These are phyloP conservation scores for Dinothrombium tinctorium DNA, from an alignment of 1,140 invertebrate species.

Conservation along the genomic window DNA sequence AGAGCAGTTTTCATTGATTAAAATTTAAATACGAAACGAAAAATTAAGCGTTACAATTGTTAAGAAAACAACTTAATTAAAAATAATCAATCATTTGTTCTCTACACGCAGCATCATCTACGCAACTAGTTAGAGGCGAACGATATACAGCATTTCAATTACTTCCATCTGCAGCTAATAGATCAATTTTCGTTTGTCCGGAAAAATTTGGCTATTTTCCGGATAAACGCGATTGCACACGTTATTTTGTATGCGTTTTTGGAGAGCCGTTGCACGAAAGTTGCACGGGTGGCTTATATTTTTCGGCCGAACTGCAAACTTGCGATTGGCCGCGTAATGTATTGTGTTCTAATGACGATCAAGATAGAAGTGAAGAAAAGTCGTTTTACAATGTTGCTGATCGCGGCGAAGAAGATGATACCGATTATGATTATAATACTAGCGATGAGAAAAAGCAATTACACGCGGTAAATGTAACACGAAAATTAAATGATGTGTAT, in stretches of 20 bases:
- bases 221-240: slow-evolving; percentile 64
- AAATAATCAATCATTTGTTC: no score
- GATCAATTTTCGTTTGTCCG: slow-evolving; percentile 47
- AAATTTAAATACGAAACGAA: no score
- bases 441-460: neutral
- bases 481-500: neutral
- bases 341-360: slow-evolving; percentile 14
- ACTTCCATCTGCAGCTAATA: slow-evolving; percentile 1
- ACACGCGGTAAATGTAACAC: neutral
- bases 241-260: slow-evolving; percentile 81
- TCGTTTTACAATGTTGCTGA: slow-evolving; percentile 1
- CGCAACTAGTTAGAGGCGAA: no score
- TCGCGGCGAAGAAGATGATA: neutral
- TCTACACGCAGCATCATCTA: no score
- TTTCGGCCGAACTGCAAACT: slow-evolving; percentile 38
- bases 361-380: neutral
- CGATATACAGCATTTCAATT: neutral
- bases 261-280: slow-evolving; percentile 70
- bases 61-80: no score
- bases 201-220: slow-evolving; percentile 87
- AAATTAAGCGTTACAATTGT: no score
- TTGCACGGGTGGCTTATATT: slow-evolving; percentile 59
- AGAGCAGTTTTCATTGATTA: no score
- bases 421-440: neutral
- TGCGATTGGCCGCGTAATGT: slow-evolving; percentile 76